phyloP scores from a whole-genome alignment of 2,888 invertebrate genomes.

The Caenorhabditis sp. region DNA sequence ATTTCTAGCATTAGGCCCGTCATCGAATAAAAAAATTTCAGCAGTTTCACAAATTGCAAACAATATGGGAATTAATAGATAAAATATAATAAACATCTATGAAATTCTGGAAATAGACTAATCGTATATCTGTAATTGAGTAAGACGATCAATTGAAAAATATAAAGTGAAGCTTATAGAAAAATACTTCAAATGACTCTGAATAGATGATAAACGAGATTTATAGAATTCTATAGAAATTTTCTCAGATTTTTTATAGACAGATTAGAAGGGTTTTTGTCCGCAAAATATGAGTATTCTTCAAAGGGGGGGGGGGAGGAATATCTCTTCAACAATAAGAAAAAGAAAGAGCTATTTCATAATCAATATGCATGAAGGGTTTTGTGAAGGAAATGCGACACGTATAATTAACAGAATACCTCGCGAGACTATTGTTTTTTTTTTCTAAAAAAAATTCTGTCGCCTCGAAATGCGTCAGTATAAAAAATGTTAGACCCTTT shows the following conservation, averaged over 20 bases:
- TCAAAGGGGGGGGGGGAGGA: too few species aligned
- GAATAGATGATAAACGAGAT: not conserved
- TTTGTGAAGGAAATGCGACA: not conserved
- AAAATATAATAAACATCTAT: not conserved
- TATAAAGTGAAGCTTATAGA: not conserved
- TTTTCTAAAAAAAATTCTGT: not conserved
- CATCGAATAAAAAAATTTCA: slow-evolving; percentile 27
- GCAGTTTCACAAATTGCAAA: not conserved
- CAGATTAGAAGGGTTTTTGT: not conserved
- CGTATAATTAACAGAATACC: not conserved
- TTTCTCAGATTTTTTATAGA: not conserved
- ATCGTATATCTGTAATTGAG: not conserved
- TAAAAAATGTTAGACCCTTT: too few species aligned
- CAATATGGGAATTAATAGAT: not conserved
- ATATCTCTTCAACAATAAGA: too few species aligned
- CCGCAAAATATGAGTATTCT: not conserved
- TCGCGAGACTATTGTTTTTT: not conserved
- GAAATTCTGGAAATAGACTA: not conserved
- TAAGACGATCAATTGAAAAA: not conserved
- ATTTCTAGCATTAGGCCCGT: slow-evolving; percentile 22
- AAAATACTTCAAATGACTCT: not conserved
- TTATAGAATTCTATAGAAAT: not conserved
- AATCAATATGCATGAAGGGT: not conserved
- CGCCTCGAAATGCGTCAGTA: too few species aligned
- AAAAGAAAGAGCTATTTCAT: not conserved